These are phyloP conservation scores for Scartelaos histophorus DNA, from an alignment of 2,113 vertebrate species.

Conservation along the genomic window DNA sequence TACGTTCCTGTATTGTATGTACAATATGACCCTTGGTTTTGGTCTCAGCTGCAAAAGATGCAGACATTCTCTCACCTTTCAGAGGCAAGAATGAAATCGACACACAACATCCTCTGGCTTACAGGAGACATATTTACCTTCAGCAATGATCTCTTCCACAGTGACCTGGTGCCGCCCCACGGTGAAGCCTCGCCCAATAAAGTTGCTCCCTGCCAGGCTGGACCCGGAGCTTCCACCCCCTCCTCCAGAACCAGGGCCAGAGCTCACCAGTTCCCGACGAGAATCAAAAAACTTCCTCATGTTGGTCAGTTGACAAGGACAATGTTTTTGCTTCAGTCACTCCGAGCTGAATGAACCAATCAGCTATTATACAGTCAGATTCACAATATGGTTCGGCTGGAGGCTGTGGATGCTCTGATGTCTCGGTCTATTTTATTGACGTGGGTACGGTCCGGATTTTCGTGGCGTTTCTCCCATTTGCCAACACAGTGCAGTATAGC, in stretches of 20 bases:
- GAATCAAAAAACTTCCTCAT: constrained; percentile 99
- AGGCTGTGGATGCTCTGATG: constrained; percentile 29
- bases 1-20: constrained; percentile 16
- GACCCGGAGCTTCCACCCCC: constrained; percentile 82
- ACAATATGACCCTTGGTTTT: constrained; percentile 22
- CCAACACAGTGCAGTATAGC: constrained; percentile 45
- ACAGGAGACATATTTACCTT: constrained; percentile 79
- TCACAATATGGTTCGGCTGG: constrained; percentile 22
- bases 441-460: constrained; percentile 29
- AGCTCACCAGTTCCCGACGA: constrained; percentile 90
- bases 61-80: background rate
- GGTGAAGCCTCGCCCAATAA: constrained; percentile 90
- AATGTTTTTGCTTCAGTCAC: constrained; percentile 17
- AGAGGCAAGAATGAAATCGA: constrained; percentile 6
- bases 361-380: constrained; percentile 18
- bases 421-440: constrained; percentile 37
- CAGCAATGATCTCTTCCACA: constrained; percentile 95
- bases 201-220: constrained; percentile 86
- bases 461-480: constrained; percentile 52
- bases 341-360: background rate
- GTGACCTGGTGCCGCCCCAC: constrained; percentile 94
- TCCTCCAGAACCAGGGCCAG: constrained; percentile 89
- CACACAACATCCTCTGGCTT: constrained; percentile 4
- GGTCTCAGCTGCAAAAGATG: constrained; percentile 13
- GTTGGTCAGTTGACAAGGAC: constrained; percentile 33